A percentile compares a stretch with the other conserved stretches of the same genome.
Evolutionary conservation across 1,140 invertebrate genomes (phyloP).

Genomic region (Drosophila albomicans): DNA sequence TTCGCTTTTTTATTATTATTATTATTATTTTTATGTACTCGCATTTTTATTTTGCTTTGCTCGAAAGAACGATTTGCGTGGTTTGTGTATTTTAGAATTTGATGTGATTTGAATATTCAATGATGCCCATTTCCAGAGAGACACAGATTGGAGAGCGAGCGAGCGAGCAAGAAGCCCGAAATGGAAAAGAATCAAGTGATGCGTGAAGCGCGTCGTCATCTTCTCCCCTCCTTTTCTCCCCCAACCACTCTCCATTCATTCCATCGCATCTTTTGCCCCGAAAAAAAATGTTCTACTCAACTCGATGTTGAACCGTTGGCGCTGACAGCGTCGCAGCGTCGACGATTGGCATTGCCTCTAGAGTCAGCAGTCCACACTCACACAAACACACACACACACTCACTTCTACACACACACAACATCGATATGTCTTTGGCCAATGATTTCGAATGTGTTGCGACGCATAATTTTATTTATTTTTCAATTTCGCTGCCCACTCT

Average conservation of each 20-base stretch:
- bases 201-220: slow-evolving; percentile 53
- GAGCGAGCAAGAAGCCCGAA: slow-evolving; percentile 33
- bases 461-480: slow-evolving; percentile 82
- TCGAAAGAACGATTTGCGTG: slow-evolving; percentile 64
- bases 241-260: not conserved
- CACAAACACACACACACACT: not conserved
- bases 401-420: slow-evolving; percentile 10
- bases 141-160: not conserved
- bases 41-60: slow-evolving; percentile 63
- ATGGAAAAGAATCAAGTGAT: slow-evolving; percentile 53
- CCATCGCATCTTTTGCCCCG: not conserved
- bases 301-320: slow-evolving; percentile 1
- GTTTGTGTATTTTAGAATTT: slow-evolving; percentile 82
- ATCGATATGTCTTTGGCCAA: slow-evolving; percentile 57
- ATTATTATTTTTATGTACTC: slow-evolving; percentile 81
- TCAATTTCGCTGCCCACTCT: slow-evolving; percentile 66
- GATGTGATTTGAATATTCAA: slow-evolving; percentile 81
- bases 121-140: slow-evolving; percentile 52
- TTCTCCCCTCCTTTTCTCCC: not conserved
- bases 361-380: not conserved
- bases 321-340: slow-evolving; percentile 28
- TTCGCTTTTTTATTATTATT: slow-evolving; percentile 57
- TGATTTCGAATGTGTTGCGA: slow-evolving; percentile 69
- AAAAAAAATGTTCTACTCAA: slow-evolving; percentile 14
- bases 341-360: slow-evolving; percentile 20